Conservation (phyloP, 2,113 vertebrate species). For the Scopus umbretta region DNA sequence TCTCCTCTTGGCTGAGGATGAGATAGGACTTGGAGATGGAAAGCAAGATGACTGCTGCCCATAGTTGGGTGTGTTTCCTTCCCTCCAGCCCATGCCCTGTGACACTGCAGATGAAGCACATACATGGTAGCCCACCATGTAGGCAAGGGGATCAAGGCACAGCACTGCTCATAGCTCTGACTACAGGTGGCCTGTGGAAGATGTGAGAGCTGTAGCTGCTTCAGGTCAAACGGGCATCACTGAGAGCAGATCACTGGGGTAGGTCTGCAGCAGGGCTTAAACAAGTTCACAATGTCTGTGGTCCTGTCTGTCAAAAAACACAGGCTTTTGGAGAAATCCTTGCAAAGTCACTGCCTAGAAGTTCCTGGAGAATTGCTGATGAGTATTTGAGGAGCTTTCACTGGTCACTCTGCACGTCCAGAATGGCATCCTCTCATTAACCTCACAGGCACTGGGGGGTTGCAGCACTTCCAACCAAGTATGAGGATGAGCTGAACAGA, state of each 20-base stretch:
- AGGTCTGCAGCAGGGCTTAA: not conserved
- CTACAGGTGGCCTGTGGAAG: not conserved
- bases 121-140: fast-evolving
- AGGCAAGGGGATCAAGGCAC: not conserved
- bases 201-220: not conserved
- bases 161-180: not conserved
- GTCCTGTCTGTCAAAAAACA: not conserved
- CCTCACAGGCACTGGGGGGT: not conserved
- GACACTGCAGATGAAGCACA: not conserved
- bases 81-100: too few relatives aligned
- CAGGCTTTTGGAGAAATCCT: not conserved
- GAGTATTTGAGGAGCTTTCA: not conserved
- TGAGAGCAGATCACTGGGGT: not conserved
- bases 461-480: not conserved
- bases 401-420: not conserved
- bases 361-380: not conserved
- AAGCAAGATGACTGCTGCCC: not conserved
- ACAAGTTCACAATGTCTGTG: not conserved
- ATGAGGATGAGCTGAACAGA: not conserved
- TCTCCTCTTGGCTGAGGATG: not conserved
- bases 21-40: not conserved
- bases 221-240: fast-evolving
- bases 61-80: fast-evolving
- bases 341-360: not conserved
- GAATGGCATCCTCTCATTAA: not conserved